phyloP scores from a whole-genome alignment of 2,888 invertebrate genomes.

The Gasteruption jaculator region DNA sequence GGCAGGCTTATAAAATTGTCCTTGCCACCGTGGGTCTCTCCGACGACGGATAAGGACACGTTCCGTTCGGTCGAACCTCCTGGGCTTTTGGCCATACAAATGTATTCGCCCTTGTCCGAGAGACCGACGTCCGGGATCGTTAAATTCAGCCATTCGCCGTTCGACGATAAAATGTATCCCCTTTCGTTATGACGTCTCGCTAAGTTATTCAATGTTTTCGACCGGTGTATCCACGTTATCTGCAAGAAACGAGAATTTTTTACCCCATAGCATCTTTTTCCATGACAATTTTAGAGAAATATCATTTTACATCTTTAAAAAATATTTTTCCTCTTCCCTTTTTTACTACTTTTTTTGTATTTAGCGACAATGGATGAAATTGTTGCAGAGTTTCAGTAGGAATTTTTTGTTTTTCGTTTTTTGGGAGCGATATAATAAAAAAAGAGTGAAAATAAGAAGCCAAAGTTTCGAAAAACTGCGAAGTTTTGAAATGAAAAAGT shows the following conservation, averaged over 20 bases:
- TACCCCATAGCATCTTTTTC: too few relatives aligned
- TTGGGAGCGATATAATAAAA: too few relatives aligned
- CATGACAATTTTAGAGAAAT: too few relatives aligned
- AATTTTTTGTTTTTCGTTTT: too few relatives aligned
- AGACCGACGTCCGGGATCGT: conserved; percentile 62
- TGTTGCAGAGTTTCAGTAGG: too few relatives aligned
- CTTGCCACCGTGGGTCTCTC: conserved; percentile 36
- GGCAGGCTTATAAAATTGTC: conserved; percentile 48
- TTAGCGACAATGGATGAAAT: too few relatives aligned
- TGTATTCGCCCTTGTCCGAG: conserved; percentile 69
- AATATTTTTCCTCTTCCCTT: too few relatives aligned
- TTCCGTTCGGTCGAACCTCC: conserved; percentile 77
- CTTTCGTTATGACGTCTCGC: conserved; percentile 46
- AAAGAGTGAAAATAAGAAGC: too few relatives aligned
- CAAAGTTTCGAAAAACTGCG: too few relatives aligned
- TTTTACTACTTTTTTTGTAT: too few relatives aligned
- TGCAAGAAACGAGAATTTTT: conserved; percentile 60
- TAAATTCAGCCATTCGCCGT: conserved; percentile 55
- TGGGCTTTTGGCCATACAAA: conserved; percentile 76
- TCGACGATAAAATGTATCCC: conserved; percentile 43
- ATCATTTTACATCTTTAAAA: too few relatives aligned
- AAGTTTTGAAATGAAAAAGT: too few relatives aligned
- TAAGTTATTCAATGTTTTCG: conserved; percentile 35
- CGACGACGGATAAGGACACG: conserved; percentile 60
- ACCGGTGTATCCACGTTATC: conserved; percentile 52